These are phyloP conservation scores for Nemotelus pantherinus DNA, from an alignment of 2,888 invertebrate species.

Conservation along the genomic window DNA sequence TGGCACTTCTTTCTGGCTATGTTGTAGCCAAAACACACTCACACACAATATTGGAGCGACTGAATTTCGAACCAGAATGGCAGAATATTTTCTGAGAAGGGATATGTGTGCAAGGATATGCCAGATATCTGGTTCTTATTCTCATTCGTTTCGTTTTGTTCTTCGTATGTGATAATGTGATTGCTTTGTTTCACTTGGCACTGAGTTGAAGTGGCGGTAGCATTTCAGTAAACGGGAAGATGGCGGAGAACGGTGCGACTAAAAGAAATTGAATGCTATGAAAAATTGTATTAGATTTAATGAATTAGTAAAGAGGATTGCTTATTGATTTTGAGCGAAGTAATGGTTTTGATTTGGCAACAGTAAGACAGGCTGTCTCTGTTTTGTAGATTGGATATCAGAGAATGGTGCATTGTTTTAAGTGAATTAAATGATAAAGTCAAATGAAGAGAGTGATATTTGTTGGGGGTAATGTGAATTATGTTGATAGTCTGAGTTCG, in stretches of 20 bases:
- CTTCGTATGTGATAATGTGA: slow-evolving; percentile 55
- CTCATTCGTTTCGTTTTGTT: slow-evolving; percentile 31
- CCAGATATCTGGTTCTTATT: background rate
- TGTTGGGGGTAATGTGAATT: too few species aligned
- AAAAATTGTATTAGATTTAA: slow-evolving; percentile 56
- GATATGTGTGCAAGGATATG: slow-evolving; percentile 34
- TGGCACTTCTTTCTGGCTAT: slow-evolving; percentile 36
- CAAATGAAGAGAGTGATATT: slow-evolving; percentile 6
- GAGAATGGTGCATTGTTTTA: slow-evolving; percentile 32
- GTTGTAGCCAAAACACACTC: slow-evolving; percentile 12
- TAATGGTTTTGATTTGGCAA: slow-evolving; percentile 33
- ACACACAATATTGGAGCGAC: slow-evolving; percentile 26
- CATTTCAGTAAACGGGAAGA: background rate
- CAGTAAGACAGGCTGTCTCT: slow-evolving; percentile 43
- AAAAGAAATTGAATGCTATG: slow-evolving; percentile 38
- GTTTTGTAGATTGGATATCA: slow-evolving; percentile 43
- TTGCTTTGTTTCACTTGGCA: slow-evolving; percentile 54
- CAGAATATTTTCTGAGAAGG: background rate
- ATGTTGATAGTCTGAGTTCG: too few species aligned
- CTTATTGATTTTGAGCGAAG: slow-evolving; percentile 53
- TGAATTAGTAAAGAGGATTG: slow-evolving; percentile 56
- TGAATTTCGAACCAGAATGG: background rate
- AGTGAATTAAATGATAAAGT: slow-evolving; percentile 39
- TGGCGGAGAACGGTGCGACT: background rate
- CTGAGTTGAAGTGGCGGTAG: slow-evolving; percentile 3